Conservation (phyloP, 2,888 invertebrate species). For the Leptura quadrifasciata region DNA sequence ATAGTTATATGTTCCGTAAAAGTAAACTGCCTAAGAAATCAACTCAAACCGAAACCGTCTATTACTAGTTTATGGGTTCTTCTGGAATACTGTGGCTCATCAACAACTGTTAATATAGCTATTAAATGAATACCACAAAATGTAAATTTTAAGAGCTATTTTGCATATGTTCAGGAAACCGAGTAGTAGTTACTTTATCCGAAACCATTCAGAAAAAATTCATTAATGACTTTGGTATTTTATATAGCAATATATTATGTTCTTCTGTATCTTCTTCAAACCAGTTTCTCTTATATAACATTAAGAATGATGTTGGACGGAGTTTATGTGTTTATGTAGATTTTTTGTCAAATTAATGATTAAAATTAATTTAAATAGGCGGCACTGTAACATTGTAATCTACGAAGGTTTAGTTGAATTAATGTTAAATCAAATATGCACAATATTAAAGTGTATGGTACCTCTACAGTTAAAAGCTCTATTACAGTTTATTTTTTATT, state of each 20-base stretch:
- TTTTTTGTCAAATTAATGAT: too few relatives aligned
- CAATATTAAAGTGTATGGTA: too few relatives aligned
- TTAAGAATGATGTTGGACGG: neutral
- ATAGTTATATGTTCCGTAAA: constrained; percentile 8
- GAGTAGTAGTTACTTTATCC: neutral
- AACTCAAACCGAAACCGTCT: neutral
- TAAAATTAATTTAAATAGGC: too few relatives aligned
- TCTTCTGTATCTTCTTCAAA: neutral
- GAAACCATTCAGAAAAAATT: neutral
- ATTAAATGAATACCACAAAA: constrained; percentile 1
- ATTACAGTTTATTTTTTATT: too few relatives aligned
- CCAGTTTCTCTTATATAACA: neutral
- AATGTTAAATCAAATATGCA: too few relatives aligned
- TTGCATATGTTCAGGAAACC: neutral
- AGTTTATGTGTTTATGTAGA: too few relatives aligned
- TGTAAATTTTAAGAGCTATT: neutral
- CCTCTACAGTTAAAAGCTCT: too few relatives aligned
- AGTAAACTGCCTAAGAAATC: constrained; percentile 11
- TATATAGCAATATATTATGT: neutral
- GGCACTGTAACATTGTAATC: too few relatives aligned
- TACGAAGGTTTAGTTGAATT: too few relatives aligned
- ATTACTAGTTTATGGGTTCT: neutral
- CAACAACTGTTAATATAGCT: constrained; percentile 4
- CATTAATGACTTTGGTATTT: neutral
- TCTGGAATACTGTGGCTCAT: neutral